phyloP scores from a whole-genome alignment of 2,888 invertebrate species.

The Odontocerum albicorne region DNA sequence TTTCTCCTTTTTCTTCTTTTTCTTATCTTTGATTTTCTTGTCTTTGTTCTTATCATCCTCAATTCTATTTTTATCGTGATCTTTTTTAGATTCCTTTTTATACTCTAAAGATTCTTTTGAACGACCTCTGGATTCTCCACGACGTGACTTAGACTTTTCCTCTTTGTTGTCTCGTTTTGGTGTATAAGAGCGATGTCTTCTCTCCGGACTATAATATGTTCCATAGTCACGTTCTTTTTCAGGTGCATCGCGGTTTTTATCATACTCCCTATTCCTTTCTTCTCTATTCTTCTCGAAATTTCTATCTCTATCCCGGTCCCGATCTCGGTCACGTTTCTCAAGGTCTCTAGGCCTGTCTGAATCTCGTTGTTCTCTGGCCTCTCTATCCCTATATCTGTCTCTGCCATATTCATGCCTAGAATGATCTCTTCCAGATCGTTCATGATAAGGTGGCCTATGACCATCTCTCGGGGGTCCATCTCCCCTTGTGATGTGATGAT shows the following conservation, averaged over 20 bases:
- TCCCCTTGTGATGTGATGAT: slow-evolving; percentile 17
- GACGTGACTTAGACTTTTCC: slow-evolving; percentile 44
- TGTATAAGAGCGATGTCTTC: slow-evolving; percentile 37
- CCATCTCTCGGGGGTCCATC: slow-evolving; percentile 16
- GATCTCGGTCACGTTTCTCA: slow-evolving; percentile 48
- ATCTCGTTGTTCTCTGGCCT: slow-evolving; percentile 46
- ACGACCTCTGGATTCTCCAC: slow-evolving; percentile 37
- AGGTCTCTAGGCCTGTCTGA: slow-evolving; percentile 42
- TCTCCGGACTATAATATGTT: slow-evolving; percentile 29
- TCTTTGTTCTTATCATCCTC: slow-evolving; percentile 57
- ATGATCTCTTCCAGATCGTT: slow-evolving; percentile 42
- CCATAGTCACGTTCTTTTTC: slow-evolving; percentile 29
- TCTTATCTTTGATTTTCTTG: slow-evolving; percentile 47
- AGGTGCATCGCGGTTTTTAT: slow-evolving; percentile 40
- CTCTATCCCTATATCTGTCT: slow-evolving; percentile 46
- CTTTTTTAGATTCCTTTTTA: slow-evolving; percentile 42
- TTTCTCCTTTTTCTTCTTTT: slow-evolving; percentile 54
- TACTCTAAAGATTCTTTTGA: slow-evolving; percentile 49
- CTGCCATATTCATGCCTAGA: slow-evolving; percentile 44
- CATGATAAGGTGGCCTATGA: slow-evolving; percentile 35
- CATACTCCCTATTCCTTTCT: slow-evolving; percentile 47
- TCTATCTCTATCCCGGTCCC: slow-evolving; percentile 48
- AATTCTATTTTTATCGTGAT: slow-evolving; percentile 44
- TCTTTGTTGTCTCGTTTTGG: slow-evolving; percentile 49
- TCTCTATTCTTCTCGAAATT: slow-evolving; percentile 49